A percentile compares a stretch with the other conserved stretches of the same genome.
Evolutionary conservation across 2,797 vertebrate genomes (phyloP).

Genomic region (Leptatherina wallacei): DNA sequence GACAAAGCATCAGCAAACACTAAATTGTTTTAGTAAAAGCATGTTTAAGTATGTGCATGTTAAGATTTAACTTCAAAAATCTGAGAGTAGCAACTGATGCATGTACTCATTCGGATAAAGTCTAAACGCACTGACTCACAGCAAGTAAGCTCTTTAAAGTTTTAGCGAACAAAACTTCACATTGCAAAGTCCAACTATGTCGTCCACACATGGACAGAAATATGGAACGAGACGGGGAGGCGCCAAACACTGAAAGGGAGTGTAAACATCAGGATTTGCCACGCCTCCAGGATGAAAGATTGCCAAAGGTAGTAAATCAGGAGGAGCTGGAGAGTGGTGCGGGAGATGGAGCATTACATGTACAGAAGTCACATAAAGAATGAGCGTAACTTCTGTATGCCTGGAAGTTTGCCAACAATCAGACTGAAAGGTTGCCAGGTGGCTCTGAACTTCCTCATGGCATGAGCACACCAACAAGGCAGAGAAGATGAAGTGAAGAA

Average conservation of each 20-base stretch:
- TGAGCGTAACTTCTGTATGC: slow-evolving; percentile 19
- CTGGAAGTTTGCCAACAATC: slow-evolving; percentile 66
- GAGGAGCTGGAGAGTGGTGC: slow-evolving; percentile 16
- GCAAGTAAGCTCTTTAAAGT: neutral
- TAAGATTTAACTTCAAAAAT: neutral
- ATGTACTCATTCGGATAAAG: neutral
- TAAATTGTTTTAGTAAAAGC: neutral
- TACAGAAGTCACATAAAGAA: slow-evolving; percentile 46
- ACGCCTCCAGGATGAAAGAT: slow-evolving; percentile 22
- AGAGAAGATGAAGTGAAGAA: slow-evolving; percentile 14
- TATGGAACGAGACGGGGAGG: slow-evolving; percentile 20
- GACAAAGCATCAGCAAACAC: neutral
- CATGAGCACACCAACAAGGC: slow-evolving; percentile 37
- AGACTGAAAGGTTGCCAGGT: slow-evolving; percentile 59
- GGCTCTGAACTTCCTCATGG: slow-evolving; percentile 44
- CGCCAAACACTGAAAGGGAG: slow-evolving; percentile 34
- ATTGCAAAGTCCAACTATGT: neutral
- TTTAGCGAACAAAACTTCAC: slow-evolving; percentile 2
- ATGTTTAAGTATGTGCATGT: neutral
- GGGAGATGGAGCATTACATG: slow-evolving; percentile 29
- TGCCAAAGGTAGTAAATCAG: slow-evolving; percentile 50
- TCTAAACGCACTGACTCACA: neutral
- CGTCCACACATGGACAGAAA: slow-evolving; percentile 22
- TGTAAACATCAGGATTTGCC: slow-evolving; percentile 43
- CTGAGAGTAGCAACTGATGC: neutral